These are phyloP conservation scores for Chloroceryle amazona DNA, from an alignment of 2,797 vertebrate species.

Conservation along the genomic window DNA sequence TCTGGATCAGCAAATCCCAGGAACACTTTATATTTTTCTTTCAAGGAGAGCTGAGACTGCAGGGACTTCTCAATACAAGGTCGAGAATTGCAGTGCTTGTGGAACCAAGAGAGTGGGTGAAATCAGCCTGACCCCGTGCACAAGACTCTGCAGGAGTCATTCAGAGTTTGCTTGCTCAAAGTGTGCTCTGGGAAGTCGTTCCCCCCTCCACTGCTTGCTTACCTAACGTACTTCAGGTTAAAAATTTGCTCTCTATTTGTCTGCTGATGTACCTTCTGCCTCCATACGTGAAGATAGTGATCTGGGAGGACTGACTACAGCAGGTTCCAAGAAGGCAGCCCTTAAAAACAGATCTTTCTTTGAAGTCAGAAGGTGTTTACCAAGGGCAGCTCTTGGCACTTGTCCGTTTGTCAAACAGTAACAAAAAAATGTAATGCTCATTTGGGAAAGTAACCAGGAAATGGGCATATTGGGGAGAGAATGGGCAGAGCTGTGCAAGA, in stretches of 20 bases:
- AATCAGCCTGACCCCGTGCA: rapidly evolving
- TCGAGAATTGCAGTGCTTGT: neutral
- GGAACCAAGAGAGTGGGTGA: rapidly evolving
- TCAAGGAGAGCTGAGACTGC: neutral
- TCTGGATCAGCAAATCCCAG: neutral
- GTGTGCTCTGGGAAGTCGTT: neutral
- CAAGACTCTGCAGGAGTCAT: rapidly evolving
- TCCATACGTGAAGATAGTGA: neutral
- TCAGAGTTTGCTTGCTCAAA: neutral
- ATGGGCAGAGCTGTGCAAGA: neutral
- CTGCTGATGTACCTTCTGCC: neutral
- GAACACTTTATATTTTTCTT: neutral
- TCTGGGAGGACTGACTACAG: neutral
- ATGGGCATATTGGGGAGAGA: neutral
- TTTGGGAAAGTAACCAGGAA: neutral
- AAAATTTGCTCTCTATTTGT: neutral
- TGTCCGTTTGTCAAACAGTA: neutral
- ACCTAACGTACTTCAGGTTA: neutral
- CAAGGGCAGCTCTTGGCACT: neutral
- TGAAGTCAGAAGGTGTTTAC: neutral
- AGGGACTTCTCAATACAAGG: neutral
- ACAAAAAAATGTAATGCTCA: neutral
- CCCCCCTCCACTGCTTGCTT: neutral
- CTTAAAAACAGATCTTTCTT: neutral
- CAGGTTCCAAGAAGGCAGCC: neutral